These are phyloP conservation scores for Brachionus plicatilis DNA, from an alignment of 1,140 invertebrate species.

Conservation along the genomic window DNA sequence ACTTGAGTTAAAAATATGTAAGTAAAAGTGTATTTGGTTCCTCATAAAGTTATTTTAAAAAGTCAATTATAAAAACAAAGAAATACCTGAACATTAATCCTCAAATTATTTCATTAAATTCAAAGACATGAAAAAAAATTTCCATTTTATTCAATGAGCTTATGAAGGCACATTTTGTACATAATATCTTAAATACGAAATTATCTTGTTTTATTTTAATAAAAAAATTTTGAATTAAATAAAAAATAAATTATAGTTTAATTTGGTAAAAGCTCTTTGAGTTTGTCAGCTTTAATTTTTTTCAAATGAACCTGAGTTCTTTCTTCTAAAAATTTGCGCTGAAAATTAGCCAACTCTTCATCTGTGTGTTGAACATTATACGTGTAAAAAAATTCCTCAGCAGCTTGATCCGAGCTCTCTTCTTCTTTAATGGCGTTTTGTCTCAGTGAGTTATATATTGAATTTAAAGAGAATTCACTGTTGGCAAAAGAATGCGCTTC, in stretches of 20 bases:
- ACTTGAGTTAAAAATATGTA: too few species aligned
- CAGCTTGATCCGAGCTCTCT: background rate
- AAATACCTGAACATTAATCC: too few species aligned
- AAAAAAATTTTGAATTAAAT: background rate
- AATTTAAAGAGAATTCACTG: slow-evolving; percentile 5
- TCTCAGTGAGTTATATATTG: background rate
- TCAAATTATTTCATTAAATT: background rate
- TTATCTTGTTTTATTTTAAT: background rate
- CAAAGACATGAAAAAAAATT: background rate
- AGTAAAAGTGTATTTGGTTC: too few species aligned
- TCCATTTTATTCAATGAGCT: slow-evolving; percentile 18
- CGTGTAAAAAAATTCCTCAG: background rate
- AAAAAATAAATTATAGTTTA: slow-evolving; percentile 8
- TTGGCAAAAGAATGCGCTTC: background rate
- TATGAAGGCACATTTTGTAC: slow-evolving; percentile 27
- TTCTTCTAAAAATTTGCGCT: background rate
- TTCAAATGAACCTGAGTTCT: slow-evolving; percentile 25
- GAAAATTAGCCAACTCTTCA: slow-evolving; percentile 16
- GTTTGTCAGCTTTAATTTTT: slow-evolving; percentile 36
- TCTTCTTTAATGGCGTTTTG: background rate
- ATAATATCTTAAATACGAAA: background rate
- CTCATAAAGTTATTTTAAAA: too few species aligned
- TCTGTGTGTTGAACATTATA: slow-evolving; percentile 33
- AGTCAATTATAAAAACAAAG: too few species aligned
- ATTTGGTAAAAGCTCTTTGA: slow-evolving; percentile 14